phyloP scores from a whole-genome alignment of 2,113 vertebrate genomes.

The Bucco capensis region DNA sequence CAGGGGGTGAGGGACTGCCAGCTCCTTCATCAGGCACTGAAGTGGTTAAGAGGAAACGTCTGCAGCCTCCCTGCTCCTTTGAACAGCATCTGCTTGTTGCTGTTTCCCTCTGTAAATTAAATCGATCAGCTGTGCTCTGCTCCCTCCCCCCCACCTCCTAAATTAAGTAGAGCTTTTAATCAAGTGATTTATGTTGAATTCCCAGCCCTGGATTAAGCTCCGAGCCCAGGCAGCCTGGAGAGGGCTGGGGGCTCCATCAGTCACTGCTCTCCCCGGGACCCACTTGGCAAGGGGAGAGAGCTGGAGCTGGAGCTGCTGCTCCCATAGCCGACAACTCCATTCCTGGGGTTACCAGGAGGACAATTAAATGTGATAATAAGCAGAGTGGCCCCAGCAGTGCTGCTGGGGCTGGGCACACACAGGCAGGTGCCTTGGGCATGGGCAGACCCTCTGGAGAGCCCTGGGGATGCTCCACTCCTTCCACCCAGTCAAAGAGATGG shows the following conservation, averaged over 20 bases:
- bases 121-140: constrained; percentile 30
- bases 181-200: constrained; percentile 49
- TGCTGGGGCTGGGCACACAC: neutral
- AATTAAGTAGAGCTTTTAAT: constrained; percentile 66
- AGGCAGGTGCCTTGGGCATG: fast-evolving
- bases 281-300: neutral
- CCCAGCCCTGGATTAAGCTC: neutral
- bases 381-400: constrained; percentile 55
- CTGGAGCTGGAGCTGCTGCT: constrained; percentile 20
- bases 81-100: constrained; percentile 17
- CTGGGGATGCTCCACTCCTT: neutral
- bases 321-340: constrained; percentile 53
- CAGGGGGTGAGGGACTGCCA: neutral
- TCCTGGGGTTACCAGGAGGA: constrained; percentile 63
- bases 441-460: neutral
- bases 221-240: neutral
- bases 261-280: neutral
- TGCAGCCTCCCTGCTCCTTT: neutral
- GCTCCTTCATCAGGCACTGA: neutral
- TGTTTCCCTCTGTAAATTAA: constrained; percentile 39
- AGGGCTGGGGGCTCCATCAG: constrained; percentile 6
- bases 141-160: neutral
- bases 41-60: neutral
- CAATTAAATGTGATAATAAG: constrained; percentile 79
- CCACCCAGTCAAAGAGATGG: neutral